These are phyloP conservation scores for Paracentrotus lividus DNA, from an alignment of 53 echinoderm and acorn worm genomes.

Conservation along the genomic window DNA sequence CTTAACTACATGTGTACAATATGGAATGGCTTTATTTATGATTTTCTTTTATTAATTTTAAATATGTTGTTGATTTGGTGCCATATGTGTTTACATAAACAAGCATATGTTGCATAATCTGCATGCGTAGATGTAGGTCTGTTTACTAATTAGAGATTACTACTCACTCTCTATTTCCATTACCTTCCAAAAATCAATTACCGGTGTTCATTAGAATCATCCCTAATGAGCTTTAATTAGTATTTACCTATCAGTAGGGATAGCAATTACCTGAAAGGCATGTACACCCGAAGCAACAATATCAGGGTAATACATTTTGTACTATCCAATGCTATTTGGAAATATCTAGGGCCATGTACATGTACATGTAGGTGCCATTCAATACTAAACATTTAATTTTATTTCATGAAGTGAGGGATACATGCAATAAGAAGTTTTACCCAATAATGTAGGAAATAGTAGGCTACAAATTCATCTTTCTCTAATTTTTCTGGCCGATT, in stretches of 20 bases:
- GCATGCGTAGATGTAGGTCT: too few species aligned
- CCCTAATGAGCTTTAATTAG: conserved; percentile 30
- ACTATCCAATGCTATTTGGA: too few species aligned
- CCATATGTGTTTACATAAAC: too few species aligned
- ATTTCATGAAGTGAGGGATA: too few species aligned
- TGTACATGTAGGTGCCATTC: background rate
- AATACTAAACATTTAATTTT: too few species aligned
- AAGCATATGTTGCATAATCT: too few species aligned
- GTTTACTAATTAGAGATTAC: background rate
- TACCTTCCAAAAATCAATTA: conserved; percentile 30
- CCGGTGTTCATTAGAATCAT: conserved; percentile 8
- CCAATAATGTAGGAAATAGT: too few species aligned
- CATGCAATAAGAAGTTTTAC: too few species aligned
- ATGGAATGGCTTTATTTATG: too few species aligned
- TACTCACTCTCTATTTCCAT: background rate
- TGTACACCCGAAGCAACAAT: background rate
- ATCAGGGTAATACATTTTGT: background rate
- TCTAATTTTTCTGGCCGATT: background rate
- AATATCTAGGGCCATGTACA: background rate
- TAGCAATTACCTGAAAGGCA: background rate
- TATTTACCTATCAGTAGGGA: background rate
- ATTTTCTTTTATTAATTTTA: too few species aligned
- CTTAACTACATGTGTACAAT: too few species aligned
- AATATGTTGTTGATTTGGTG: too few species aligned
- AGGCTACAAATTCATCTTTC: background rate